Percentiles rank a stretch among this genome's conserved stretches.
phyloP scores from a whole-genome alignment of 2,888 invertebrate genomes.

The Zootermopsis nevadensis region DNA sequence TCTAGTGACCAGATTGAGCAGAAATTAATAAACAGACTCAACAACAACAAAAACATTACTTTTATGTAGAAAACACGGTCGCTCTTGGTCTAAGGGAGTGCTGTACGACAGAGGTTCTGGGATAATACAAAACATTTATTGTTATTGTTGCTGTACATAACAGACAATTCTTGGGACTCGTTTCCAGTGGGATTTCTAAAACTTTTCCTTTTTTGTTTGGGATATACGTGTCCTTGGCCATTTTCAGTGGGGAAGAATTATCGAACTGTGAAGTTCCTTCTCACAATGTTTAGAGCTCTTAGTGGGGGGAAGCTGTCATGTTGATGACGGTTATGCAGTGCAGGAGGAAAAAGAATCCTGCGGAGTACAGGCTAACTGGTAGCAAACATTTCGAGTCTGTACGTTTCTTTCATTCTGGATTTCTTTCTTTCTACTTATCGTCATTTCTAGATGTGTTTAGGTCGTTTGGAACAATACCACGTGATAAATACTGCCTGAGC shows the following conservation, averaged over 20 bases:
- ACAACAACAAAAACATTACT: too few species aligned
- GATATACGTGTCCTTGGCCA: slow-evolving; percentile 18
- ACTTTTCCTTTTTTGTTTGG: neutral
- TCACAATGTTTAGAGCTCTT: slow-evolving; percentile 1
- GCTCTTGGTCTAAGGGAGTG: too few species aligned
- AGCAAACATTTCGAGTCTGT: too few species aligned
- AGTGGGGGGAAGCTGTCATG: slow-evolving; percentile 14
- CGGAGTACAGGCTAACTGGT: neutral
- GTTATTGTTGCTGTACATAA: neutral
- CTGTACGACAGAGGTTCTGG: neutral
- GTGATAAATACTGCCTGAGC: too few species aligned
- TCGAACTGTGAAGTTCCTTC: slow-evolving; percentile 24
- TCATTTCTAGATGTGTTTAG: too few species aligned
- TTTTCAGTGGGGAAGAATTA: slow-evolving; percentile 17
- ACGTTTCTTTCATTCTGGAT: too few species aligned
- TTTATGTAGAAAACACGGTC: too few species aligned
- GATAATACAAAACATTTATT: slow-evolving; percentile 10
- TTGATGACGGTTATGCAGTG: neutral
- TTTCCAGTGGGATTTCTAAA: neutral
- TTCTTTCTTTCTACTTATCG: too few species aligned
- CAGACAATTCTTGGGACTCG: neutral
- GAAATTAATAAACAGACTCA: too few species aligned
- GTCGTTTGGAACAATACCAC: too few species aligned
- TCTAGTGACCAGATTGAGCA: too few species aligned
- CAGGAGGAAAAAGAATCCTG: neutral